phyloP scores from a whole-genome alignment of 2,113 vertebrate species.

The Ophiodon elongatus region DNA sequence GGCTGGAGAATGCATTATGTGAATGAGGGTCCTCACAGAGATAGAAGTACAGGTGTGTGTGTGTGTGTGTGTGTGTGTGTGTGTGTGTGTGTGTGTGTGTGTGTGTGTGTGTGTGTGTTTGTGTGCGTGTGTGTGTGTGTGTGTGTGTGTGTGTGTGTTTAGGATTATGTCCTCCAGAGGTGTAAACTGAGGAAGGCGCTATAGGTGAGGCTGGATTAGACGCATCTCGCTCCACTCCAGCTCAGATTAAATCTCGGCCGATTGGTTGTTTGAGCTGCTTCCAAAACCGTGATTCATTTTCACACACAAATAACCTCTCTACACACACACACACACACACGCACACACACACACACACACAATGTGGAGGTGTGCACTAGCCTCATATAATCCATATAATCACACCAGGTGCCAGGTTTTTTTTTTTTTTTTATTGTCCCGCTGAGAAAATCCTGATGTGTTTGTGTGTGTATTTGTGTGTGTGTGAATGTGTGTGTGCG shows the following conservation, averaged over 20 bases:
- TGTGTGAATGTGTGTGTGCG: conserved; percentile 33
- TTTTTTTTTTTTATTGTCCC: conserved; percentile 60
- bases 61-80: conserved; percentile 9
- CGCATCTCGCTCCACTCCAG: conserved; percentile 21
- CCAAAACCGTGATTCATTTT: conserved; percentile 19
- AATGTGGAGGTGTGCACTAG: conserved; percentile 47
- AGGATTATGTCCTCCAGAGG: conserved; percentile 10
- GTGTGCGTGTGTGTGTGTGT: background rate
- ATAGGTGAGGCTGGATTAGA: conserved; percentile 47
- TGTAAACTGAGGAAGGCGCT: conserved; percentile 44
- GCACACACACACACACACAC: conserved; percentile 3
- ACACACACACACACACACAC: background rate
- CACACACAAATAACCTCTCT: background rate
- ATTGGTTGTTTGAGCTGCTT: conserved; percentile 43
- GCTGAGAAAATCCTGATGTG: conserved; percentile 69
- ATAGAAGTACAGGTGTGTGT: background rate
- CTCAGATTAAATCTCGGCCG: conserved; percentile 29
- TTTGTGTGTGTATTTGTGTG: conserved; percentile 29
- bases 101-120: conserved; percentile 1
- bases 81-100: background rate
- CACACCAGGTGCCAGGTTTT: conserved; percentile 57
- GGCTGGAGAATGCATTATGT: background rate
- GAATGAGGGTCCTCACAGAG: background rate
- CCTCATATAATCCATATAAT: conserved; percentile 46
- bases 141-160: conserved; percentile 4